phyloP scores from a whole-genome alignment of 2,888 invertebrate species.

The Andricus quercusramuli region DNA sequence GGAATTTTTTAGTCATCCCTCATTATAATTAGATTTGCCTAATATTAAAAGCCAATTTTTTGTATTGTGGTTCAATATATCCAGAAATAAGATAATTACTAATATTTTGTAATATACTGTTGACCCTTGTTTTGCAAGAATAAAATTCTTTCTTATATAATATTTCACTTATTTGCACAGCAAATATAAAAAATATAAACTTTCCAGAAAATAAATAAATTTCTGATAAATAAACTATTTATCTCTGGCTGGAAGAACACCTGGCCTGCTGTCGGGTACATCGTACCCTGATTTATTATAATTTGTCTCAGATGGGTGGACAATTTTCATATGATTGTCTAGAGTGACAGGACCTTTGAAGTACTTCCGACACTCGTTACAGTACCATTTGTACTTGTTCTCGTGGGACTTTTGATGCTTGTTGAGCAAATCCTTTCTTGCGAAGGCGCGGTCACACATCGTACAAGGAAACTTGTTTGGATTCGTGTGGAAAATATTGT shows the following conservation, averaged over 20 bases:
- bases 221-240: background rate
- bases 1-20: too few species aligned
- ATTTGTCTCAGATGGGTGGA: conserved; percentile 49
- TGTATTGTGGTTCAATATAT: background rate
- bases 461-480: conserved; percentile 73
- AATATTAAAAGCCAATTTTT: too few species aligned
- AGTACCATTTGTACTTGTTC: conserved; percentile 68
- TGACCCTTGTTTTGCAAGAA: background rate
- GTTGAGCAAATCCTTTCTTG: conserved; percentile 72
- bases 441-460: conserved; percentile 71
- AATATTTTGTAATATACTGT: conserved; percentile 43
- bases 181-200: background rate
- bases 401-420: conserved; percentile 74
- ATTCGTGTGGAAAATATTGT: conserved; percentile 73
- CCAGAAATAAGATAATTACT: conserved; percentile 28
- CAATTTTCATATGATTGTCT: conserved; percentile 65
- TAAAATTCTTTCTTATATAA: background rate
- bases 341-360: conserved; percentile 69
- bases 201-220: background rate
- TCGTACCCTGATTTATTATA: conserved; percentile 25
- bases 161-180: background rate
- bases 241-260: background rate
- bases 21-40: too few species aligned
- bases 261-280: conserved; percentile 18
- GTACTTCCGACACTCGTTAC: conserved; percentile 69